Evolutionary conservation across 1,140 invertebrate genomes (phyloP).

Genomic region (Brachionus calyciflorus): DNA sequence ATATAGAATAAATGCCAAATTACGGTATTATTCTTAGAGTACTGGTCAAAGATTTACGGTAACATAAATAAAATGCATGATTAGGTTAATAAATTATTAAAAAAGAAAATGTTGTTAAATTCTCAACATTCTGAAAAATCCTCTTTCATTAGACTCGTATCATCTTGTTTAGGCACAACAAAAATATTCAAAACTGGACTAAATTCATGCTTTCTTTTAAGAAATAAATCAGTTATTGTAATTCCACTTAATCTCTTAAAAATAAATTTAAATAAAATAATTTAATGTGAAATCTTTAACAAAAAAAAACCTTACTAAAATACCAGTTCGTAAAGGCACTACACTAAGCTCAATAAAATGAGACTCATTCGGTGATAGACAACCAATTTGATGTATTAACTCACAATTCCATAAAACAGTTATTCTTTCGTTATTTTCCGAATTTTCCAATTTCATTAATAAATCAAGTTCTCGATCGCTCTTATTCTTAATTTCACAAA

Average conservation of each 20-base stretch:
- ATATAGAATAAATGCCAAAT: no score
- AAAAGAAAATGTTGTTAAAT: no score
- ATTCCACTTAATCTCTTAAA: constrained; percentile 10
- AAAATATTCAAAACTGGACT: not conserved
- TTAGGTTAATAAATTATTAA: no score
- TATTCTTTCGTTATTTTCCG: not conserved
- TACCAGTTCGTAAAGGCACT: not conserved
- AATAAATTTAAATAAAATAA: not conserved
- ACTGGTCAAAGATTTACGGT: no score
- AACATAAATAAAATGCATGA: no score
- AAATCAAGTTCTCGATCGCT: constrained; percentile 14
- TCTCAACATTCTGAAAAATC: no score
- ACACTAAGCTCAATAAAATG: not conserved
- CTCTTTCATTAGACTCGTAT: no score
- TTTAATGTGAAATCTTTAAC: not conserved
- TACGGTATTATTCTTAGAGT: no score
- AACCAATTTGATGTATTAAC: not conserved
- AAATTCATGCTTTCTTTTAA: constrained; percentile 10
- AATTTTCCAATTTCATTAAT: constrained; percentile 6
- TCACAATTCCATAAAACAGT: constrained; percentile 15
- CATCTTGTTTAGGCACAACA: not conserved
- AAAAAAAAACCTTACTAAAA: constrained; percentile 33
- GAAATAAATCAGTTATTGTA: constrained; percentile 4
- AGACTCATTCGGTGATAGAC: not conserved
- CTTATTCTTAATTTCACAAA: constrained; percentile 18